Base-by-base conservation (phyloP, 2,888 invertebrate genomes). In the Pediacus dermestoides region DNA sequence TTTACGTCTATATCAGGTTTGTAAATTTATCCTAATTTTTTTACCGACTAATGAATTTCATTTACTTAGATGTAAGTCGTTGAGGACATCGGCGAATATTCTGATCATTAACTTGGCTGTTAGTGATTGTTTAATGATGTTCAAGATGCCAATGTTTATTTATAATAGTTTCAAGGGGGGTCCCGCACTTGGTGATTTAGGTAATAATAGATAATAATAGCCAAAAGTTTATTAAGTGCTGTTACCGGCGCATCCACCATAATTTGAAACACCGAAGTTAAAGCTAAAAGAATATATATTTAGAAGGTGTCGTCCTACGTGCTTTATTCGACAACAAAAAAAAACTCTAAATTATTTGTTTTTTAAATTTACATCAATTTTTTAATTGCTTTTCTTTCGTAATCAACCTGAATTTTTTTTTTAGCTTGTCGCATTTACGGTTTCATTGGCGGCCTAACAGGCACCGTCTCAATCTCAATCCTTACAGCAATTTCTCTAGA, bases 401-500 rank as follows among this genome's bases (percentile, higher is more conserved):
- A 26, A 7, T 9, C 4, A 26, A 26, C 8, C 6, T 18, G 6
- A 8, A 18, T 7, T 46, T 46, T 43, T 39, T 35, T 66, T 76
- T 10, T 67, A 88, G 88, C 81, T 36, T 90, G 89, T 61, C 75
- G 82, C 41, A 62, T 87, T 9, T 89, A 88, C 61, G 90, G 86
- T 21, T 85, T 90, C 58, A 46, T 87, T 13, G 89, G 89, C 0
- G 89, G 88, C 1, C 66, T 89, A 30, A 85, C 85, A 11, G 90
- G 90, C 27, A 81, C 85, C 6, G 82, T 82, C 33, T 88, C 89
- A 4, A 91, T 90, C 50, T 81, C 82, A 51, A 86, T 87, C 0
- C 71, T 90, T 41, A 81, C 88, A 1, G 81, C 85, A 25, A 89
- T 90, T 46, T 82, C 89, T 0, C 61, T 88, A 44, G 89, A 90